These are phyloP conservation scores for Drosophila nigricruria DNA, from an alignment of 2,888 invertebrate species.

Conservation along the genomic window DNA sequence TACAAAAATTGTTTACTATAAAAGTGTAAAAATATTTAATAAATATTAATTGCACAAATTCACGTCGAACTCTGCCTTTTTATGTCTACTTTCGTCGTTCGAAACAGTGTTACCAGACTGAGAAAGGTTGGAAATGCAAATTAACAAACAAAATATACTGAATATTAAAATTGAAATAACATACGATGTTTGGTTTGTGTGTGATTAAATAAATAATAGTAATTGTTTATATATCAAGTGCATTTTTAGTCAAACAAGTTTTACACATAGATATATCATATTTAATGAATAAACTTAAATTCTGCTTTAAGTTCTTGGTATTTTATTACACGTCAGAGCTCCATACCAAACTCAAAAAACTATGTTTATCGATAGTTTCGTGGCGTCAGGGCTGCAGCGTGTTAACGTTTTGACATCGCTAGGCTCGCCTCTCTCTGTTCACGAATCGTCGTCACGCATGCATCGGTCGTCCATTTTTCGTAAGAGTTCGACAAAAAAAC, in stretches of 20 bases:
- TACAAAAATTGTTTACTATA: slow-evolving; percentile 39
- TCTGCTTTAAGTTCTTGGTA: too few relatives aligned
- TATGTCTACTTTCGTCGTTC: slow-evolving; percentile 46
- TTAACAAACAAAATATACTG: slow-evolving; percentile 16
- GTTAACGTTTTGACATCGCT: slow-evolving; percentile 26
- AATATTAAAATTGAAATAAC: not conserved
- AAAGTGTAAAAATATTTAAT: slow-evolving; percentile 51
- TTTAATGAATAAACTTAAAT: too few relatives aligned
- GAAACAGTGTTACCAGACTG: slow-evolving; percentile 42
- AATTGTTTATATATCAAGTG: not conserved
- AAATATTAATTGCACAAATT: slow-evolving; percentile 60
- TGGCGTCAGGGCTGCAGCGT: slow-evolving; percentile 30
- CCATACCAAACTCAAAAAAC: slow-evolving; percentile 1
- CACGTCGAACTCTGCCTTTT: slow-evolving; percentile 47
- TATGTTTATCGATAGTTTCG: slow-evolving; percentile 17
- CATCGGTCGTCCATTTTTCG: slow-evolving; percentile 76
- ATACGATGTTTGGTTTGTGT: not conserved
- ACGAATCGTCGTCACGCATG: slow-evolving; percentile 66
- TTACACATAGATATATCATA: not conserved
- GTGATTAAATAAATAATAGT: not conserved
- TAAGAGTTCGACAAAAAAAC: slow-evolving; percentile 67
- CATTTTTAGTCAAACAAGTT: not conserved
- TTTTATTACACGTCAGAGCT: not conserved
- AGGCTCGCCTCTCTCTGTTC: slow-evolving; percentile 50
- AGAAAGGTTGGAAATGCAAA: not conserved